Conservation (phyloP, 2,888 invertebrate species). For the Agrotis puta region DNA sequence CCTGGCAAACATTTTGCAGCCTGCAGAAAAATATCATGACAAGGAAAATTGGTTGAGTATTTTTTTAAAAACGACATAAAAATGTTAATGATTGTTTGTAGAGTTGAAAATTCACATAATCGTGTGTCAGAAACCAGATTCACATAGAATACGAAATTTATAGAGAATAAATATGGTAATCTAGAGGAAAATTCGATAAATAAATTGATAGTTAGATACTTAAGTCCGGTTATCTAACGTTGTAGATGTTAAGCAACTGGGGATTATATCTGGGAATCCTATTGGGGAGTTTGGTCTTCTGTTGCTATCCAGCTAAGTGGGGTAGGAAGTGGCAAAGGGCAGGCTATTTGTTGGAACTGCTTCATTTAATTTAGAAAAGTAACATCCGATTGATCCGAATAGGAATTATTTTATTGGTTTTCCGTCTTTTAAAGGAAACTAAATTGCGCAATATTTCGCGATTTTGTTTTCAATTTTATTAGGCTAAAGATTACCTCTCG, state of each 20-base stretch:
- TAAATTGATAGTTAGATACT: background rate
- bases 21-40: background rate
- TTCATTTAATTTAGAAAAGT: background rate
- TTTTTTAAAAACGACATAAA: slow-evolving; percentile 2
- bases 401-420: slow-evolving; percentile 5
- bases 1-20: background rate
- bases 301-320: background rate
- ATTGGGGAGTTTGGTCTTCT: background rate
- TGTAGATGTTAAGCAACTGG: background rate
- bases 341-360: background rate
- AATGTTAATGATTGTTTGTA: slow-evolving; percentile 18
- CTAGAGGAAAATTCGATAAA: slow-evolving; percentile 27
- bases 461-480: background rate
- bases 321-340: background rate
- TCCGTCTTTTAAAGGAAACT: background rate
- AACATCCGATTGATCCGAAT: background rate
- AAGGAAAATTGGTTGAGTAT: slow-evolving; percentile 9
- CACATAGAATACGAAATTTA: slow-evolving; percentile 18
- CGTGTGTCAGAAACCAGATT: slow-evolving; percentile 19
- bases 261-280: background rate
- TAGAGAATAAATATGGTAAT: slow-evolving; percentile 33
- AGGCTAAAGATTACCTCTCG: background rate
- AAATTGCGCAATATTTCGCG: background rate
- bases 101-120: slow-evolving; percentile 38
- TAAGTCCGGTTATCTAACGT: background rate